Evolutionary conservation across 2,113 vertebrate genomes (phyloP).

Genomic region (Pipa parva): DNA sequence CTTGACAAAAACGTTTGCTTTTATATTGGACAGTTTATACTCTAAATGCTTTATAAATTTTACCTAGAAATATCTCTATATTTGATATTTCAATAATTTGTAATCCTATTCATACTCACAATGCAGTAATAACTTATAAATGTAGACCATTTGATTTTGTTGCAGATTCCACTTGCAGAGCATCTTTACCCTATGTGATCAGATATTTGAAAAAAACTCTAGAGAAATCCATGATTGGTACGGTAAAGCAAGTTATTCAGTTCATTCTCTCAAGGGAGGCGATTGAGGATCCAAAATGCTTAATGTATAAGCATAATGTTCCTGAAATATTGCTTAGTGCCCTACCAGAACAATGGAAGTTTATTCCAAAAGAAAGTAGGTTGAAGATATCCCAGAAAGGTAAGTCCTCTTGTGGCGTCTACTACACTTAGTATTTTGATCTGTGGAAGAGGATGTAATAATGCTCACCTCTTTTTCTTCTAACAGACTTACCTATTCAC

Average conservation of each 20-base stretch:
- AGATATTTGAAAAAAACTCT: constrained; percentile 67
- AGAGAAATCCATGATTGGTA: constrained; percentile 64
- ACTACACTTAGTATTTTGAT: no score
- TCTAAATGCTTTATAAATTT: not conserved
- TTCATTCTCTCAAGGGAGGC: constrained; percentile 68
- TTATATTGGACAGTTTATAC: no score
- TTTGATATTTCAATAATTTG: not conserved
- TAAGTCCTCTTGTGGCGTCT: no score
- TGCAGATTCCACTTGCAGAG: constrained; percentile 53
- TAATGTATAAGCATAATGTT: constrained; percentile 55
- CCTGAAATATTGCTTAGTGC: constrained; percentile 72
- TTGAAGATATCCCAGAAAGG: constrained; percentile 67
- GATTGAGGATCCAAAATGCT: constrained; percentile 55
- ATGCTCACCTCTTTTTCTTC: no score
- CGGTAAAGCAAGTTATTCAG: constrained; percentile 70
- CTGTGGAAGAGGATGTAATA: no score
- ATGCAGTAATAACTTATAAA: no score
- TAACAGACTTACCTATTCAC: no score
- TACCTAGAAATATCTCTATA: not conserved
- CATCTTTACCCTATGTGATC: constrained; percentile 61
- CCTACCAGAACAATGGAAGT: constrained; percentile 87
- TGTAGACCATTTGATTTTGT: no score
- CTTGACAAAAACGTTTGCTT: no score
- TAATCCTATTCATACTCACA: no score
- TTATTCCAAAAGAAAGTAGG: constrained; percentile 59